Base-by-base conservation (phyloP, 2,113 vertebrate species). In the Sialia sialis region DNA sequence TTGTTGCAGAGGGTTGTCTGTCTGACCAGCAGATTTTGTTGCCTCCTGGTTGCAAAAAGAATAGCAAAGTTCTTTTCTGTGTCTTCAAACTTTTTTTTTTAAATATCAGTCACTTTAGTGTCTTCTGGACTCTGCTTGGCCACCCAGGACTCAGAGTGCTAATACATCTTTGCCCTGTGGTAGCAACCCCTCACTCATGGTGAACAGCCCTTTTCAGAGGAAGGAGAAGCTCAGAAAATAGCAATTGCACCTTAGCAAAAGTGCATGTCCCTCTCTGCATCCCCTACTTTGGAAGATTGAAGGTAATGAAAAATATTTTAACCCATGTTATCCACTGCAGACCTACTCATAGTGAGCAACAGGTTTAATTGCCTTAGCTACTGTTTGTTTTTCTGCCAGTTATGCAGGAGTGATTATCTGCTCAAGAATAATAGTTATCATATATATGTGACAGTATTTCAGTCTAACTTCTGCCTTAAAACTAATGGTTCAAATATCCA, bases 191-290 rank as follows among this genome's bases (percentile, higher is more conserved):
- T 67, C 5, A 2, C 10, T 41, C 44, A 17, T 34, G 6, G 13
- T 15, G 11, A 9, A 60, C 36, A 44, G 23, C 12, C 6, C 11
- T 67, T 87, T 87, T 44, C 69, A 74, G n/a, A 39, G 4, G 11
- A 34, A 81, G 21, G 44, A 68, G 62, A 73, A 44, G 27, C 38
- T 75, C 46, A 19, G 66, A 58, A 17, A 63, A 30, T 20, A 64
- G 36, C 49, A 80, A 21, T 1, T 34, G 21, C 0, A 0, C 36
- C 41, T 64, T 18, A 85, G 27, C 13, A 78, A 21, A 75, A 44
- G 11, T 19, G 1, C 0, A 0, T 9, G 5, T 30, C 30, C 21
- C 23, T 36, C 18, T 81, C 30, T 43, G 27, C 30, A 58, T 87
- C 32, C 26, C 10, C 11, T 26, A 48, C 9, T 34, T 58, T 22